These are phyloP conservation scores for Drosophila littoralis DNA, from an alignment of 1,140 invertebrate species.

Conservation along the genomic window DNA sequence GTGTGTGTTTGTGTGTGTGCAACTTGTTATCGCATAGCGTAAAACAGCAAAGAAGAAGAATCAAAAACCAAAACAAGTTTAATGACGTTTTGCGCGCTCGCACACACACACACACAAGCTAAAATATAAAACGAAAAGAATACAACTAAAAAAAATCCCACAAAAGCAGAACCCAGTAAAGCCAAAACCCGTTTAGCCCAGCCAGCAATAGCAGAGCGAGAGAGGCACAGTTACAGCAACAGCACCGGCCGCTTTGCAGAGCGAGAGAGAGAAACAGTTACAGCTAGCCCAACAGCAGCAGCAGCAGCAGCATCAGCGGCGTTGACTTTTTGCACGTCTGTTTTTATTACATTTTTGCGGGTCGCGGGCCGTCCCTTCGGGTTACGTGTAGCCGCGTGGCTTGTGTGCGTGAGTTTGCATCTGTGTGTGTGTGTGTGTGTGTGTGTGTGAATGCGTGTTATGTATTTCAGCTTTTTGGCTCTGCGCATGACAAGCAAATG, in stretches of 20 bases:
- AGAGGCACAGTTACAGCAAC: slow-evolving; percentile 43
- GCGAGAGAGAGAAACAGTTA: slow-evolving; percentile 49
- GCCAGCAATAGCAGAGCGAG: slow-evolving; percentile 19
- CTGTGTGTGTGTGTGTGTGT: slow-evolving; percentile 16
- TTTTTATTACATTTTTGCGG: slow-evolving; percentile 76
- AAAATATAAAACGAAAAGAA: slow-evolving; percentile 15
- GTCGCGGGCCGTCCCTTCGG: slow-evolving; percentile 51
- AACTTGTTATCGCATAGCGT: slow-evolving; percentile 81
- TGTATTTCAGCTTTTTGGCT: slow-evolving; percentile 23
- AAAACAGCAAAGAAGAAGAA: slow-evolving; percentile 69
- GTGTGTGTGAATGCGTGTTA: slow-evolving; percentile 26
- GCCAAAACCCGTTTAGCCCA: slow-evolving; percentile 39
- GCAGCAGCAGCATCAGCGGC: slow-evolving; percentile 28
- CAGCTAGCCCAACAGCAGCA: slow-evolving; percentile 21
- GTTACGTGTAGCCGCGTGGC: slow-evolving; percentile 33
- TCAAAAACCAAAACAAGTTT: slow-evolving; percentile 83
- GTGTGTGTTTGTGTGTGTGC: slow-evolving; percentile 55
- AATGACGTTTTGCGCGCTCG: slow-evolving; percentile 82
- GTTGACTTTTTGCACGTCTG: slow-evolving; percentile 74
- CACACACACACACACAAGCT: slow-evolving; percentile 20
- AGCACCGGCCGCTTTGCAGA: slow-evolving; percentile 17
- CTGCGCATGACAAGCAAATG: slow-evolving; percentile 49
- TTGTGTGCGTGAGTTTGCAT: slow-evolving; percentile 39
- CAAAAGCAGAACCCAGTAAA: slow-evolving; percentile 42
- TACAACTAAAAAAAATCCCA: slow-evolving; percentile 22